Evolutionary conservation across 2,797 vertebrate species (phyloP), one percentile per base, ranked within the genome.

Genomic region (Eutrigla gurnardus): DNA sequence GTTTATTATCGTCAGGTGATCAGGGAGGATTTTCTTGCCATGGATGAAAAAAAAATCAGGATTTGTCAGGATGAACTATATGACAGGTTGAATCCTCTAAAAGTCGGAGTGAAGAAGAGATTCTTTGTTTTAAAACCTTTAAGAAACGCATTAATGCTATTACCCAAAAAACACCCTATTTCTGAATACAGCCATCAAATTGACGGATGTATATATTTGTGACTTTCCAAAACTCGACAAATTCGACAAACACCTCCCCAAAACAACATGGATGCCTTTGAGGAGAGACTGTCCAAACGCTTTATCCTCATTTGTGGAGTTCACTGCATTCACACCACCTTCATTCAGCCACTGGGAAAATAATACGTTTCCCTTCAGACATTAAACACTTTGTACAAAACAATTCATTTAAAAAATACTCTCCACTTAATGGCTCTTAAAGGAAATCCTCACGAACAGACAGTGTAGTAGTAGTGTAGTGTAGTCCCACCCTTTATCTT

Each of bases 21-120:
- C 39, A 37, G 50, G 59, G 55, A 43, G 37, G 13, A 58, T 50
- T 70, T 32, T 25, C 15, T 50, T 68, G 66, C 58, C 52, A 65
- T 61, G 73, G 18, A 82, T 72, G 5, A 67, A 79, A 68, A 43
- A 12, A 61, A 50, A 46, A 25, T 25, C 25, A 1, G 25, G 25
- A 25, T 25, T 25, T 25, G 25, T 25, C 1, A 25, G 25, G 25
- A 25, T 25, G 25, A 2, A 25, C 25, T 25, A 25, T 25, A 25
- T 25, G 25, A 25, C 25, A n/a, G n/a, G n/a, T n/a, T n/a, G n/a
- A n/a, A n/a, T n/a, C n/a, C n/a, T n/a, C n/a, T n/a, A n/a, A n/a
- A n/a, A n/a, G n/a, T n/a, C n/a, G n/a, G n/a, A n/a, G n/a, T 15
- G 17, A 62, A 79, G 7, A 59, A 36, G 35, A 33, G 61, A 58